phyloP scores from a whole-genome alignment of 2,113 vertebrate species.

The Lycaon pictus region DNA sequence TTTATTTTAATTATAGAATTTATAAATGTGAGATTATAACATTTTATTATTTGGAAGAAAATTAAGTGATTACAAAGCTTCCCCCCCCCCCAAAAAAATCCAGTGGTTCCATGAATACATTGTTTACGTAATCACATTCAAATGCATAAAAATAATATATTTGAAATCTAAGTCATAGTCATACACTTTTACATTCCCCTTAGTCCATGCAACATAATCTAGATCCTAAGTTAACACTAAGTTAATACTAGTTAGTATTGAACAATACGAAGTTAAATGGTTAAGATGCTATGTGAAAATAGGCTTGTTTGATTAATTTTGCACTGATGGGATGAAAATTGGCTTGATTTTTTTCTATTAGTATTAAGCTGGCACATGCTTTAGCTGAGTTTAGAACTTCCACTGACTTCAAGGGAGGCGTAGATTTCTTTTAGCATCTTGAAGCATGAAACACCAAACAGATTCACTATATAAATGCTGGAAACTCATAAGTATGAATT shows the following conservation, averaged over 20 bases:
- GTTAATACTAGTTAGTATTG: not conserved
- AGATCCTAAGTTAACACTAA: not conserved
- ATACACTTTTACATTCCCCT: not conserved
- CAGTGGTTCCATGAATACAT: not conserved
- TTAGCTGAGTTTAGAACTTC: conserved; percentile 6
- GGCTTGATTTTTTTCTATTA: not conserved
- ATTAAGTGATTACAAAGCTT: not conserved
- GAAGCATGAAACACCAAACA: conserved; percentile 20
- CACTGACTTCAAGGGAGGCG: not conserved
- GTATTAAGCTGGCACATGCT: not conserved
- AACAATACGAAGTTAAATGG: not conserved
- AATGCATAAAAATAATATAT: not conserved
- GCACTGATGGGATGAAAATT: not conserved
- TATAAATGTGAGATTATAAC: conserved; percentile 33
- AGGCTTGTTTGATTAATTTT: conserved; percentile 19
- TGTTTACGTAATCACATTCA: not conserved
- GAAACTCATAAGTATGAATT: not conserved
- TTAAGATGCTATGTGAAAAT: conserved; percentile 17
- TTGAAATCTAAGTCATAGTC: not conserved
- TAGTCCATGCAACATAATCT: not conserved
- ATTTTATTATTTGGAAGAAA: conserved; percentile 10
- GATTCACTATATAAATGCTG: not conserved
- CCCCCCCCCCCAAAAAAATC: not conserved
- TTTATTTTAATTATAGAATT: conserved; percentile 15
- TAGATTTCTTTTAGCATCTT: conserved; percentile 3